Evolutionary conservation across 2,888 invertebrate genomes (phyloP).

Genomic region (Pandemis heparana): DNA sequence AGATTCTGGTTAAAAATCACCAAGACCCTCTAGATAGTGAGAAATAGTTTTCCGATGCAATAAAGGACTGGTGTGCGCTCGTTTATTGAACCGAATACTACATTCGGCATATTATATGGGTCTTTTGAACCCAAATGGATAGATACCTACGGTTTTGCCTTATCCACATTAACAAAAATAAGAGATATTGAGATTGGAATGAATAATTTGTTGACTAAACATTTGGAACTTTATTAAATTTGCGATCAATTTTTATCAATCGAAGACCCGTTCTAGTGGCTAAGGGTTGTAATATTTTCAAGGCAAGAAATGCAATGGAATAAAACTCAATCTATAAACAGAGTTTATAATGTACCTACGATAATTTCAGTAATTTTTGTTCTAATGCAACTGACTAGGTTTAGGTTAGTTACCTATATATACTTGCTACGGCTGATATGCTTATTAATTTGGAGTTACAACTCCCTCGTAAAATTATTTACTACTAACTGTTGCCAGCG

Average conservation of each 20-base stretch:
- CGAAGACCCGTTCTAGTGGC: not conserved
- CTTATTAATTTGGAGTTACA: too few species aligned
- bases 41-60: conserved; percentile 26
- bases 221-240: not conserved
- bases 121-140: not conserved
- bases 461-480: too few species aligned
- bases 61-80: conserved; percentile 11
- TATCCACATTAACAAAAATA: not conserved
- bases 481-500: too few species aligned
- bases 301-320: too few species aligned
- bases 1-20: conserved; percentile 14
- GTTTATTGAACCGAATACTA: conserved; percentile 6
- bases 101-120: not conserved
- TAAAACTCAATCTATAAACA: too few species aligned
- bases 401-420: too few species aligned
- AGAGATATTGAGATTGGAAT: not conserved
- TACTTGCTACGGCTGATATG: too few species aligned
- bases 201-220: not conserved
- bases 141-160: not conserved
- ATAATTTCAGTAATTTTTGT: too few species aligned
- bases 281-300: too few species aligned
- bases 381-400: too few species aligned
- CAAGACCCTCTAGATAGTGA: conserved; percentile 10
- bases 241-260: not conserved
- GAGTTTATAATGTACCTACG: too few species aligned